Evolutionary conservation across 2,888 invertebrate species (phyloP).

Genomic region (Megastigmus dorsalis): DNA sequence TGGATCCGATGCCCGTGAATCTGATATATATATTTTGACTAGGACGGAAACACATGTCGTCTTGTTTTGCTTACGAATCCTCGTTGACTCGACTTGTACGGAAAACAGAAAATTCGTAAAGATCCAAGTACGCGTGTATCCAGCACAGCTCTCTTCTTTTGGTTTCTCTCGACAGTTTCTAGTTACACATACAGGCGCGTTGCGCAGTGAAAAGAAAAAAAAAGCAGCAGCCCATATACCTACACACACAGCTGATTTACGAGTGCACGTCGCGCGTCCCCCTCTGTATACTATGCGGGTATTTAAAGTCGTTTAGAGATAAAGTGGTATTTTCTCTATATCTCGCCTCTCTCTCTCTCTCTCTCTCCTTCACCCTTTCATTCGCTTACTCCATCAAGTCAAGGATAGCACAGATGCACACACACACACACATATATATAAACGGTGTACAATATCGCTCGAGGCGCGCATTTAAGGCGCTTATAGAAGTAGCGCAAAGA

Average conservation of each 20-base stretch:
- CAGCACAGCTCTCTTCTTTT: too few relatives aligned
- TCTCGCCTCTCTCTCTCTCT: neutral
- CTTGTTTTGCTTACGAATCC: conserved; percentile 14
- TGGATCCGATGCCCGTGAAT: too few relatives aligned
- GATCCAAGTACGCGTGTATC: too few relatives aligned
- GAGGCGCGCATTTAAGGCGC: neutral
- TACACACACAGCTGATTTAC: conserved; percentile 44
- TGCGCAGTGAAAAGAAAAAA: too few relatives aligned
- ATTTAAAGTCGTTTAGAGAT: conserved; percentile 39
- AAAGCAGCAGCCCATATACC: too few relatives aligned
- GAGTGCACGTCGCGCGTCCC: neutral
- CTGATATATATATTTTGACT: neutral
- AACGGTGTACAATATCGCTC: neutral
- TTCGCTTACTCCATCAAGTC: too few relatives aligned
- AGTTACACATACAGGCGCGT: too few relatives aligned
- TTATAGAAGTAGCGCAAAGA: neutral
- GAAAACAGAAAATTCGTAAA: conserved; percentile 10
- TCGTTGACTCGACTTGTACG: neutral
- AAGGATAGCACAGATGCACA: too few relatives aligned
- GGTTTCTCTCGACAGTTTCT: too few relatives aligned
- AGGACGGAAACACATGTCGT: neutral
- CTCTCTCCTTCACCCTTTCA: neutral
- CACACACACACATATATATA: too few relatives aligned
- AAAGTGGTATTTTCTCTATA: neutral
- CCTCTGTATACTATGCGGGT: conserved; percentile 19